Evolutionary conservation across 2,113 vertebrate genomes (phyloP), one percentile per base, ranked within the genome.

Genomic region (Petaurus breviceps): DNA sequence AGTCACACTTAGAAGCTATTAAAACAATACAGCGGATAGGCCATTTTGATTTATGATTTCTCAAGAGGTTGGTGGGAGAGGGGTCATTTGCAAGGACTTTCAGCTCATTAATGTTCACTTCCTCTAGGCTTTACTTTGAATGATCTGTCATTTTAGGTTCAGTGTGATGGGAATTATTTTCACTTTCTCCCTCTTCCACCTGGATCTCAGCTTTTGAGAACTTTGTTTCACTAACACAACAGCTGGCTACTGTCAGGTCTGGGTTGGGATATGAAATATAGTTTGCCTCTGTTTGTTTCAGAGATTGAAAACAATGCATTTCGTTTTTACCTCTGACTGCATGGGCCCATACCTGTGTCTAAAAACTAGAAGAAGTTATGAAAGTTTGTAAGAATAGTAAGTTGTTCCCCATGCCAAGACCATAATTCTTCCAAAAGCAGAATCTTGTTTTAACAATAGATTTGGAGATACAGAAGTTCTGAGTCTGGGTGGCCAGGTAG

Each of bases 171-270:
- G 94, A 98, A 94, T 95, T 97, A 96, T 97, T 97, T 97, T 94
- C 96, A 51, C 95, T 96, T 96, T 97, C 95, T 97, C 95, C 50
- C 90, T 97, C 96, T 97, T 94, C 37, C 8, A 93, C 95, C 96
- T 97, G 93, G 95, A 95, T 98, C 94, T 95, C 92, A 91, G 95
- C 94, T 97, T 84, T 96, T 95, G 91, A 96, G 94, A 91, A 95
- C 46, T 92, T 90, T 61, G 92, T 97, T 97, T 96, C 96, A 94
- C 91, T 97, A 96, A 95, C 96, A 97, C 97, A 97, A 98, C 97
- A 98, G 97, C 98, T 98, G 97, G 97, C 97, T 95, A 96, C 97
- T 95, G 96, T 98, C 97, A 97, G 91, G 94, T 96, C 96, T 97
- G 94, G 91, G 95, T 94, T 92, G n/a, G 97, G 95, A 96, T 97